Conservation (phyloP, 2,797 vertebrate genomes). For the Smutsia temminckii region DNA sequence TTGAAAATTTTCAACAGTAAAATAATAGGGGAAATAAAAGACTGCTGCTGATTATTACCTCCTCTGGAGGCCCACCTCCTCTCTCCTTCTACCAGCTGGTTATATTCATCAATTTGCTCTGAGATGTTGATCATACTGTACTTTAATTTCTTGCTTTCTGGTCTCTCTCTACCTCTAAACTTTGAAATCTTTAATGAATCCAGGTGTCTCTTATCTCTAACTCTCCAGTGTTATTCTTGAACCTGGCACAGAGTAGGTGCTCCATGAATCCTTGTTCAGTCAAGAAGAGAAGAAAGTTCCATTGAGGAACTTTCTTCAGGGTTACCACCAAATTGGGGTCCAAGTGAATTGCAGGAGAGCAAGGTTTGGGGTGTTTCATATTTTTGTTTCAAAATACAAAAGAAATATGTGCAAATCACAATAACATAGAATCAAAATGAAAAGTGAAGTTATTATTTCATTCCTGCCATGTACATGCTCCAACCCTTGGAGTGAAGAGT, state of each 20-base stretch:
- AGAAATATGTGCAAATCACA: neutral
- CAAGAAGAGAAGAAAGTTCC: slow-evolving; percentile 26
- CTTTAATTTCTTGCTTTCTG: neutral
- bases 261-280: neutral
- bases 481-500: neutral
- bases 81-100: neutral
- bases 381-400: slow-evolving; percentile 32
- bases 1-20: slow-evolving; percentile 28
- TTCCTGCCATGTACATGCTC: neutral
- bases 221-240: neutral
- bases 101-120: neutral
- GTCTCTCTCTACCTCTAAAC: neutral
- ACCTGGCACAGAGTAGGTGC: neutral
- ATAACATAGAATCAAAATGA: neutral
- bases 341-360: neutral
- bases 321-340: neutral
- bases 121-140: neutral
- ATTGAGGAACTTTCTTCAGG: neutral
- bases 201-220: neutral
- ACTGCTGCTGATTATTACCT: neutral
- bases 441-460: neutral
- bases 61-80: neutral
- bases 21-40: neutral
- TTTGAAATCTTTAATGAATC: neutral
- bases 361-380: neutral